Conservation (phyloP, 2,888 invertebrate genomes). For the Prosapia bicincta region DNA sequence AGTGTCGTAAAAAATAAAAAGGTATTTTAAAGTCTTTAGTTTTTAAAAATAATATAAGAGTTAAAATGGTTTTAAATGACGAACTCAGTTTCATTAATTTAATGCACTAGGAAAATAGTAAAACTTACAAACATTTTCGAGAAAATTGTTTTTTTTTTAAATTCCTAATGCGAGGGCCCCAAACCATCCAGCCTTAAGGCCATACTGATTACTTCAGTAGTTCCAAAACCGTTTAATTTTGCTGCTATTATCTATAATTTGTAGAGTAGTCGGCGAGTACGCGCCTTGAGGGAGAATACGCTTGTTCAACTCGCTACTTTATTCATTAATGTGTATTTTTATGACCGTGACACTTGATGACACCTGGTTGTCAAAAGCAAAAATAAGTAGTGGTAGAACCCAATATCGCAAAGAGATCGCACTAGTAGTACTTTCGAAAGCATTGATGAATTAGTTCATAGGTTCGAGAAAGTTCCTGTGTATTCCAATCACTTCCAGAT, state of each 20-base stretch:
- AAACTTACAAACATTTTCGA: no score
- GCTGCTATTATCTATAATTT: not conserved
- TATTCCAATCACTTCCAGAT: no score
- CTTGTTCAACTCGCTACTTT: not conserved
- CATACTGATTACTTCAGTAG: not conserved
- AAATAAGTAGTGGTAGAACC: not conserved
- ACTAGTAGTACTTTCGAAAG: not conserved
- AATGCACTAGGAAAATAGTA: no score
- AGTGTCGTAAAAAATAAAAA: no score
- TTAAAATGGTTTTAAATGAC: no score
- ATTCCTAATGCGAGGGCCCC: no score
- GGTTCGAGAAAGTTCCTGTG: no score
- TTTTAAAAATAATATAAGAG: no score
- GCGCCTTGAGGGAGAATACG: not conserved
- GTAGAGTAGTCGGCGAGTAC: not conserved
- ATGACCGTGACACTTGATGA: not conserved
- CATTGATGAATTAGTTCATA: not conserved
- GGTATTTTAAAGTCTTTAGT: no score
- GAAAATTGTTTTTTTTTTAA: no score
- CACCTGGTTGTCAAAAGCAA: not conserved
- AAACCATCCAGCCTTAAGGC: not conserved
- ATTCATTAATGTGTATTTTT: not conserved
- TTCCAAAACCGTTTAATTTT: not conserved
- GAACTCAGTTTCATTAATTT: no score
- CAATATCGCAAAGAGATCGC: not conserved